Base-by-base conservation (phyloP, 1,140 invertebrate genomes). In the Leptopilina boulardi region DNA sequence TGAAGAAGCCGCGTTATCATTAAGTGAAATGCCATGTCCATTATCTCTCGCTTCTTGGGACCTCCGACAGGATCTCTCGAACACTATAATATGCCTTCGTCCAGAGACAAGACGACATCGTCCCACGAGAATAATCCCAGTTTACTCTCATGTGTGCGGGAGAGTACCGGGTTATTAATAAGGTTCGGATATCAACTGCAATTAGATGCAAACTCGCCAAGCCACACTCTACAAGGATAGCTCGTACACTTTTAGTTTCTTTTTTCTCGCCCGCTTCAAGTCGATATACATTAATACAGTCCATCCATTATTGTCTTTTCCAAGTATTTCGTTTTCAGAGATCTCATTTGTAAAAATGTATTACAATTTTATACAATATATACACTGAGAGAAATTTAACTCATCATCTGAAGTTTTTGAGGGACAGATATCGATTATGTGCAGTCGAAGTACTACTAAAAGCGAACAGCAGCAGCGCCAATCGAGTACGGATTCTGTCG, bases 21-120 rank as follows among this genome's bases (percentile, higher is more conserved):
- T 89, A 89, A 89, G 88, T 89, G 88, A 89, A 89, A 89, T 89
- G 88, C 87, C 88, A 81, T 89, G 88, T 89, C 87, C 87, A 81
- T 84, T 87, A 89, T 86, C 87, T 71, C 80, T 75, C 83, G 23
- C 59, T 66, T 66, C 84, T 66, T 30, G 59, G 26, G 26, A 30
- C 56, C 21, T 26, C 56, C 56, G 56, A 59, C 59, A 66, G 59
- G 10, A 30, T 66, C 23, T 66, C 59, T 66, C 59, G 59, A 34
- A 34, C n/a, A 66, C 59, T 23, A 30, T n/a, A n/a, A n/a, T 66
- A 66, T 30, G n/a, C 23, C 23, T 23, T 66, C 23, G 13, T 15
- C 56, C 3, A 66, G 23, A 30, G 56, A 66, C 21, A n/a, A 15
- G 59, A 66, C 23, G 59, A 34, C 26, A 66, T 66, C 59, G 59